Base-by-base conservation (phyloP, 64 coral and sea anemone species). In the Anthopleura sola region DNA sequence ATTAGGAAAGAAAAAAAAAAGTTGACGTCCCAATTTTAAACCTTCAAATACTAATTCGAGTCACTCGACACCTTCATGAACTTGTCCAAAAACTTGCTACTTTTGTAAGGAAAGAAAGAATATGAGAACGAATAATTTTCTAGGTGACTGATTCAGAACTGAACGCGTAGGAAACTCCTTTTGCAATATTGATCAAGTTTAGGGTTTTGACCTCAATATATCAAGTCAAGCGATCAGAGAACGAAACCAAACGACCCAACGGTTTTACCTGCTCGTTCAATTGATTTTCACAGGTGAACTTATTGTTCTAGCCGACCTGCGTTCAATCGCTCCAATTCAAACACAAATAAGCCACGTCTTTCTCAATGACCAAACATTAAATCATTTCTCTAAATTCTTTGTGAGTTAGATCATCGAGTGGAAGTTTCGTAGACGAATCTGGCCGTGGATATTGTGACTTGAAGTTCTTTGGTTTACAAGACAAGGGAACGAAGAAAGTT, bases 281-380 rank as follows among this genome's bases (percentile, higher is more conserved):
- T 79, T 24, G 76, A 24, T 51, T 64, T 49, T 37, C 49, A 29
- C 81, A 49, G 89, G 89, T 91, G 89, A 50, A 36, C 28, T 53
- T 46, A 91, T 91, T 91, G 75, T 86, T 33, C 78, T 15, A 74
- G 64, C 54, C 77, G 74, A 80, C 84, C 36, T 32, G 39, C 33
- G 31, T 55, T 78, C 60, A 86, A 86, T 55, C 78, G 28, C 89
- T 91, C 68, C 69, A 84, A 58, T 54, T 82, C 89, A 75, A 85
- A 80, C 44, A 90, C 62, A 86, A 81, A 76, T 62, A 91, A 80
- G n/a, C 89, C 89, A 91, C 89, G 89, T 91, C 64, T 74, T 66
- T 84, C 78, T 56, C 76, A 71, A 69, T 91, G 89, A 91, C 49
- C 86, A 85, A 91, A 91, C 44, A 91, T 91, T 91, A 91, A 91